A percentile compares a stretch with the other conserved stretches of the same genome.
Evolutionary conservation across 2,113 vertebrate species (phyloP).

Genomic region (Sporophila hypoxantha): DNA sequence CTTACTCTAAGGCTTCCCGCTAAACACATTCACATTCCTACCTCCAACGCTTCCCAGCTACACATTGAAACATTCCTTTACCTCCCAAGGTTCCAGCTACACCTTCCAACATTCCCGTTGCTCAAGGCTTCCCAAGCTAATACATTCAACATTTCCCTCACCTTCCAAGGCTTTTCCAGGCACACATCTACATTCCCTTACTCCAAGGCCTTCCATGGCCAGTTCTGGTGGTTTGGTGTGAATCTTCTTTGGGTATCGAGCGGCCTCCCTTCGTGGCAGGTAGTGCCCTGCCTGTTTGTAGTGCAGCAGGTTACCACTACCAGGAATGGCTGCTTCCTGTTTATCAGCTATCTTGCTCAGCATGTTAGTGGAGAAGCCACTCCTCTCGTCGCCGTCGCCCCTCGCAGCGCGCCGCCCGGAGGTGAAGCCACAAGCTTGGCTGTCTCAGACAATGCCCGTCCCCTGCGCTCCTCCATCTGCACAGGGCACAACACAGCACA

Average conservation of each 20-base stretch:
- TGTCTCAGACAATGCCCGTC: slow-evolving; percentile 91
- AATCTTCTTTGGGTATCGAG: slow-evolving; percentile 94
- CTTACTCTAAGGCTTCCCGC: too few relatives aligned
- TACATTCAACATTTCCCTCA: too few relatives aligned
- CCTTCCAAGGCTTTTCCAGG: neutral
- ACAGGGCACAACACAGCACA: neutral
- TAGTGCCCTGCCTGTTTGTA: slow-evolving; percentile 91
- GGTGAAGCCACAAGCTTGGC: slow-evolving; percentile 86
- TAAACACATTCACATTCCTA: too few relatives aligned
- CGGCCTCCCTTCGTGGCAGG: slow-evolving; percentile 94
- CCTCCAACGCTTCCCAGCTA: too few relatives aligned
- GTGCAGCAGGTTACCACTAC: slow-evolving; percentile 85
- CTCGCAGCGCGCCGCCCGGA: slow-evolving; percentile 86
- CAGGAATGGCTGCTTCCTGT: slow-evolving; percentile 78
- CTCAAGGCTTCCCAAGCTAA: too few relatives aligned
- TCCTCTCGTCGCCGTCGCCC: slow-evolving; percentile 93
- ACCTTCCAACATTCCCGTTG: too few relatives aligned
- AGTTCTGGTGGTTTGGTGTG: slow-evolving; percentile 97
- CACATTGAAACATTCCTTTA: too few relatives aligned
- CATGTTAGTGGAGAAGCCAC: slow-evolving; percentile 99
- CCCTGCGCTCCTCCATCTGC: slow-evolving; percentile 89
- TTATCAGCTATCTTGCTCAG: slow-evolving; percentile 97
- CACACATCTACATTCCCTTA: slow-evolving; percentile 24
- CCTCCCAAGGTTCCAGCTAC: too few relatives aligned
- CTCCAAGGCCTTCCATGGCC: slow-evolving; percentile 96